Evolutionary conservation across 2,113 vertebrate genomes (phyloP), one percentile per base, ranked within the genome.

Genomic region (Gorsachius goisagi): DNA sequence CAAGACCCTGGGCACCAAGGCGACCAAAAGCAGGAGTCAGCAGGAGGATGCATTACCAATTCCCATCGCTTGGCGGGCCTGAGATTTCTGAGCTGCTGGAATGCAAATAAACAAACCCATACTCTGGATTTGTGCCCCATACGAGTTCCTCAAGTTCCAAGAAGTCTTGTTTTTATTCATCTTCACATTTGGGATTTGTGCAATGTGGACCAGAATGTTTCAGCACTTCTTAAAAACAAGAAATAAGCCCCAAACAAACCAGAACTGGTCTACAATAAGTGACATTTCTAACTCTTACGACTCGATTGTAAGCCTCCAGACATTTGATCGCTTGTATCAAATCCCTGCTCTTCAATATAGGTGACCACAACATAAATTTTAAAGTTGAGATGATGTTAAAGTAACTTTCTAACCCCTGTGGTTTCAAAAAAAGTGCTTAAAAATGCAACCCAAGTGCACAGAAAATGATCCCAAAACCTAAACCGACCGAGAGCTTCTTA

Each of bases 21-120:
- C 71, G 89, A 93, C 92, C 89, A 96, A 92, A 94, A 85, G 50
- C 80, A 72, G 69, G 33, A 62, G 26, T 68, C 91, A 81, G 64
- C 35, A 60, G 80, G 74, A 96, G n/a, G 76, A 78, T 79, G 89
- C 76, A 80, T 82, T 89, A 93, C 89, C 94, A 85, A 44, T 88
- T 93, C 86, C 90, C 77, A 93, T 91, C 84, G 8, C 89, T 95
- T 95, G 91, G 94, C 91, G 87, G 69, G 77, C 33, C 50, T 71
- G 84, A 87, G 74, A 92, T 66, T 95, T 96, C 89, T 18, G 2
- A 95, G 71, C 89, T 89, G 84, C 67, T 53, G 91, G 94, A 96
- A 97, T 80, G 93, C 91, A 95, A 96, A 96, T 85, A 96, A 97
- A 97, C 91, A 96, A 97, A 91, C 63, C 78, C 71, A 78, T 88